Evolutionary conservation across 2,113 vertebrate species (phyloP), one percentile per base, ranked within the genome.

Genomic region (Actenoides lindsayi): DNA sequence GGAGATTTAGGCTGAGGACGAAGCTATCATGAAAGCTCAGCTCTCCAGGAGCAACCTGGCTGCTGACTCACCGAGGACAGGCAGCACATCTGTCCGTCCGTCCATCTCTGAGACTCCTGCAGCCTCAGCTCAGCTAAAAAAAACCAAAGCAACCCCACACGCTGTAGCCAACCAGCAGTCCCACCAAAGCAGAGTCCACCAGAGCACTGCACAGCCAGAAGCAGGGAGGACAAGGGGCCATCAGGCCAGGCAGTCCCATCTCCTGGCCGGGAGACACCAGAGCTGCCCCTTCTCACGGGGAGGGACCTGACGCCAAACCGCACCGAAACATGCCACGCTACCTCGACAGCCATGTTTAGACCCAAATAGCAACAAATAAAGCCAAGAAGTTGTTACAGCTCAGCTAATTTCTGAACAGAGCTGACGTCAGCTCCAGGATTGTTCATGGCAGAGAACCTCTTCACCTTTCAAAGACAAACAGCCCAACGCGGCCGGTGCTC

Each of bases 171-270:
- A 12, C 1, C 1, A 64, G 12, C 8, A 27, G 20, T 15, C 65
- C 57, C 82, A 56, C 10, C 54, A 50, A 20, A 39, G 17, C 2
- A 41, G 16, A 28, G 10, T 1, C 62, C 60, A 21, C n/a, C 41
- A 13, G 62, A 67, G 51, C 48, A 4, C 33, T 2, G 18, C 48
- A 9, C 33, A 41, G 35, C 50, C 70, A 30, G 23, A 50, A 67
- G 4, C 7, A 1, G 28, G 41, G 20, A 74, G 8, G 13, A 33
- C 3, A 50, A 48, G 31, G 2, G 6, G 2, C 6, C 16, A 8
- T 3, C 28, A 3, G 17, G 20, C 1, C 9, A 0, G 6, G 23
- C 0, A 10, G 19, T 35, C 70, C n/a, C 1, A 0, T 16, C 54
- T 57, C 15, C 77, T 13, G n/a, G 20, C 23, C 9, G 5, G 15